Base-by-base conservation (phyloP, 2,113 vertebrate genomes). In the Pterocles orientalis region DNA sequence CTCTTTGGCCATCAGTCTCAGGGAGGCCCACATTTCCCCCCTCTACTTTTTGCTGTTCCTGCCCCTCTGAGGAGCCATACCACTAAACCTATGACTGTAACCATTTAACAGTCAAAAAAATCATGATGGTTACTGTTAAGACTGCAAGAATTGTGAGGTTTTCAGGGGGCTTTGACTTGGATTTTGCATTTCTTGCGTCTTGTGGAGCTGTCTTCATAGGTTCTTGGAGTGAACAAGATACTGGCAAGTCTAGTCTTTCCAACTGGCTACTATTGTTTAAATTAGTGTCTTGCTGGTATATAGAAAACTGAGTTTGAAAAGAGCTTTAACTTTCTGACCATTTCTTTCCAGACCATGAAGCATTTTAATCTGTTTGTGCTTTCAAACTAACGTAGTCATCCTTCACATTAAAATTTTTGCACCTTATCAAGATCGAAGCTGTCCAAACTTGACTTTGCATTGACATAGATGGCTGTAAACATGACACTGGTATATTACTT, bases 371-470 rank as follows among this genome's bases (percentile, higher is more conserved):
- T 70, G 47, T 87, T 95, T 94, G 33, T 90, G 82, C 92, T 96
- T 97, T 96, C 85, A 94, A 94, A 83, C 75, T 93, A 80, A 90
- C 83, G 86, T 95, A 94, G 76, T 91, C 83, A 85, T 92, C 89
- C 72, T 70, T 56, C 93, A 76, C 85, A 95, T 97, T 92, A 97
- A 97, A 98, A 93, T 96, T 94, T 86, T 93, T 94, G 90, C 96
- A 94, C 89, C 84, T 97, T 97, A 95, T 95, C 92, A 94, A 93
- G 93, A 97, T 91, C 85, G 97, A 98, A 98, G 96, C 95, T 97
- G 95, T 97, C 96, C 69, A 83, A 91, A 91, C 95, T 95, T 97
- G 97, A 95, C 97, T 98, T 97, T 97, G 71, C 84, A 94, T 97
- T 92, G 95, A 76, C 82, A 94, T 86, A 97, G 88, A 96, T 97